Evolutionary conservation across 1,140 invertebrate genomes (phyloP), one percentile per base, ranked within the genome.

Genomic region (Tyrophagus putrescentiae): DNA sequence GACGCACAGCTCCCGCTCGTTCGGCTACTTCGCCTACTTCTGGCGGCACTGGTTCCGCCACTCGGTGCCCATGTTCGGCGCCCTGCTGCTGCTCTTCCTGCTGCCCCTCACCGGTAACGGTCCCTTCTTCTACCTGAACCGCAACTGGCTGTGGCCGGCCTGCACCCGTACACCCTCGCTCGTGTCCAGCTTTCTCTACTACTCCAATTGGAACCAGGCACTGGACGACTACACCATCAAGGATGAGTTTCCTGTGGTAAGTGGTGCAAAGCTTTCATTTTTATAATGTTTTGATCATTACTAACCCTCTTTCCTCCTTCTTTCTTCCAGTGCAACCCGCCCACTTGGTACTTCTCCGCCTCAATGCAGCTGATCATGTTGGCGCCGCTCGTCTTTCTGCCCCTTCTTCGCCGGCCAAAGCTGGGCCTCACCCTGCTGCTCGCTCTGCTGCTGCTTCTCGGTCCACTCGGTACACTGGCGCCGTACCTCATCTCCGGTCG

Each of bases 121-220:
- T 7, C 52, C 52, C 31, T 32, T 54, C 11, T 54, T 28, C 28
- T 21, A 41, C 25, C 23, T 32, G 6, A 32, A 23, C 23, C 7
- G 16, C 11, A 23, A 54, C 7, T 54, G 52, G 52, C 52, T 54
- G 11, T 21, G 28, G 21, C 13, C 52, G 11, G 52, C 13, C 6
- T 31, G 28, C 16, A 54, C 9, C 9, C 18, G 36, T 32, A 11
- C 16, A 41, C 21, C 18, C 6, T 9, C 28, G 6, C 18, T 41
- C n/a, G 31, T 41, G 28, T 54, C 52, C 31, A 41, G 6, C 6
- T 54, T 54, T 27, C 36, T 54, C 5, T 54, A 54, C 36, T 54
- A 32, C 23, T 32, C n/a, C 18, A 48, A 48, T 48, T 48, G 7
- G 7, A 48, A 48, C 31, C 31, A 25, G 45, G 18, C 45, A 6